Percentiles rank a stretch among this genome's conserved stretches.
These are phyloP conservation scores for Turritopsis dohrnii DNA, from an alignment of 30 jellyfish, hydroid and myxozoan species.

Conservation along the genomic window DNA sequence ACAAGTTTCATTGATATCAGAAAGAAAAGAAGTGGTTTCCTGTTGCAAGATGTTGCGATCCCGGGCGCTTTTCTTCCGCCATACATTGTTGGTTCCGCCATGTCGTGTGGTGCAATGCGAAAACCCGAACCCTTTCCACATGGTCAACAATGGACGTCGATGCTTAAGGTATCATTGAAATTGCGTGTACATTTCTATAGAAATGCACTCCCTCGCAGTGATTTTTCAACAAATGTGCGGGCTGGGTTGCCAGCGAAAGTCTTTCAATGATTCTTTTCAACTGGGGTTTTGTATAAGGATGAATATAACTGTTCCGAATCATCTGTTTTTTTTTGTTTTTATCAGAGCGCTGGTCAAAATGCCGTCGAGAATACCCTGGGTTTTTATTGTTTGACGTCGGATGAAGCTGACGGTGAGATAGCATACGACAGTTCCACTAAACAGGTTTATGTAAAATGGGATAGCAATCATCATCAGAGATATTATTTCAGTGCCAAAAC, in stretches of 20 bases:
- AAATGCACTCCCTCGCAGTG: too few relatives aligned
- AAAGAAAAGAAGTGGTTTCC: slow-evolving; percentile 79
- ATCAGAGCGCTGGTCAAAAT: slow-evolving; percentile 47
- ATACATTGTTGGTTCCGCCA: slow-evolving; percentile 89
- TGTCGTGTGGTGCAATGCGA: slow-evolving; percentile 78
- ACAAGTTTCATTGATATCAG: slow-evolving; percentile 81
- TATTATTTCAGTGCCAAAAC: slow-evolving; percentile 83
- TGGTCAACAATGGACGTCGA: slow-evolving; percentile 82
- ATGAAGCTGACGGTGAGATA: slow-evolving; percentile 87
- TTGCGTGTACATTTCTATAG: too few relatives aligned
- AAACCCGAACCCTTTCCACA: slow-evolving; percentile 62
- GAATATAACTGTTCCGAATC: neutral
- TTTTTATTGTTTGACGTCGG: slow-evolving; percentile 78
- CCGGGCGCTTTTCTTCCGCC: slow-evolving; percentile 91
- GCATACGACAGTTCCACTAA: slow-evolving; percentile 51
- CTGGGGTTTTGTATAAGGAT: too few relatives aligned
- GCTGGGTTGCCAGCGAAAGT: neutral
- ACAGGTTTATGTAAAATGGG: slow-evolving; percentile 73
- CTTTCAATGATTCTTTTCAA: neutral
- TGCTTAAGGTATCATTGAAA: slow-evolving; percentile 80
- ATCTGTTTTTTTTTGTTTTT: neutral
- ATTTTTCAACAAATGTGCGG: neutral
- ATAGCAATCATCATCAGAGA: slow-evolving; percentile 70
- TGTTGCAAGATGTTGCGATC: slow-evolving; percentile 78
- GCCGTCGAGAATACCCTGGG: slow-evolving; percentile 78